phyloP scores from a whole-genome alignment of 1,140 invertebrate genomes.

The Scylla paramamosain region DNA sequence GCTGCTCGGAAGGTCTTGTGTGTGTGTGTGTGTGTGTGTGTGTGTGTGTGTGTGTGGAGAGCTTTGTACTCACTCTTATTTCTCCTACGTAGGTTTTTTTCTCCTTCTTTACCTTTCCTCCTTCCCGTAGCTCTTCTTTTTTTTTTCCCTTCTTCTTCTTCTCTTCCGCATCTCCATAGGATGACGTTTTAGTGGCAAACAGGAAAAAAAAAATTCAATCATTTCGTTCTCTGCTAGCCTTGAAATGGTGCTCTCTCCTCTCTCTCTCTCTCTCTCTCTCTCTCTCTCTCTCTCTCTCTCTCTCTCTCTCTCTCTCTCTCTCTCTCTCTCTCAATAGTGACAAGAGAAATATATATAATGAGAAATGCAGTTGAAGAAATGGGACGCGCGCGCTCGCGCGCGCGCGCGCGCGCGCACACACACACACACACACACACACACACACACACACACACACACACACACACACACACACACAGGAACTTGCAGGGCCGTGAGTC shows the following conservation, averaged over 20 bases:
- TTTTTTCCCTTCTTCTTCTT: neutral
- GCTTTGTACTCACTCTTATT: neutral
- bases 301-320: slow-evolving; percentile 53
- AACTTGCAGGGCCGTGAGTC: neutral
- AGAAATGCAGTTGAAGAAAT: too few species aligned
- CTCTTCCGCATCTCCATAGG: too few species aligned
- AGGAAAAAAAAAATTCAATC: neutral
- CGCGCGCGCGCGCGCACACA: too few species aligned
- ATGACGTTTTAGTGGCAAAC: too few species aligned
- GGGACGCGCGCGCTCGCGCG: too few species aligned
- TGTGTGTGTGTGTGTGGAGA: neutral
- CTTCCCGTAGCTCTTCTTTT: too few species aligned
- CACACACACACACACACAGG: neutral
- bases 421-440: neutral
- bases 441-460: neutral
- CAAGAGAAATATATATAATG: too few species aligned
- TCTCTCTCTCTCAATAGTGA: neutral
- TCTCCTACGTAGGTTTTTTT: neutral
- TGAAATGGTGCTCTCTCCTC: neutral
- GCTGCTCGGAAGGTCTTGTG: neutral
- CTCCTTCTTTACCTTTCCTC: neutral
- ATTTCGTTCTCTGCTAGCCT: neutral
- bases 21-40: slow-evolving; percentile 28
- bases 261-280: slow-evolving; percentile 38
- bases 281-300: slow-evolving; percentile 48